Conservation (phyloP, 2,797 vertebrate genomes). For the Sitta carolinensis region DNA sequence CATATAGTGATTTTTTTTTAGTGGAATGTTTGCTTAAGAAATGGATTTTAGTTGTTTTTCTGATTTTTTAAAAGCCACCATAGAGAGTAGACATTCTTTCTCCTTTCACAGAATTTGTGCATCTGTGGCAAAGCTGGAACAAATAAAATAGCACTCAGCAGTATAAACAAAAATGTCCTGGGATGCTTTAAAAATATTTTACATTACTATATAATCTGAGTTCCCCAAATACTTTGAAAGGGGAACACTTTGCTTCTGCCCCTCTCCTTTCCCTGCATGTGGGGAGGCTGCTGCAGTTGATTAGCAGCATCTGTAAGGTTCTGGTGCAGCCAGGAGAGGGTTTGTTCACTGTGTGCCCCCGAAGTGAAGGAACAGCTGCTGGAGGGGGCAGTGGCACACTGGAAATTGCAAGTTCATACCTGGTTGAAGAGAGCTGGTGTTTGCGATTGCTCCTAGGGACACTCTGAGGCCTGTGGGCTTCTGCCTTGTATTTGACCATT, state of each 20-base stretch:
- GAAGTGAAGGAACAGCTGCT: neutral
- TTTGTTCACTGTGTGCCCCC: neutral
- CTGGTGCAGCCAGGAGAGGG: neutral
- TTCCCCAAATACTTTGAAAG: neutral
- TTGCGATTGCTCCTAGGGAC: neutral
- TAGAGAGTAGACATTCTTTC: neutral
- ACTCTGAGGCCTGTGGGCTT: neutral
- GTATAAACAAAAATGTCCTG: slow-evolving; percentile 3
- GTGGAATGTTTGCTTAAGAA: slow-evolving; percentile 38
- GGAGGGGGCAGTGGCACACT: neutral
- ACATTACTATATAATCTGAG: neutral
- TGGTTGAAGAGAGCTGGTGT: neutral
- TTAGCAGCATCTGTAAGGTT: neutral
- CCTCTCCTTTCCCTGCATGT: neutral
- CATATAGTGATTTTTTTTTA: slow-evolving; percentile 48
- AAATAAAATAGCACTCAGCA: slow-evolving; percentile 14
- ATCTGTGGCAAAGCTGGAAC: slow-evolving; percentile 24
- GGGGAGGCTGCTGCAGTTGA: neutral
- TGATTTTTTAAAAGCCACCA: neutral
- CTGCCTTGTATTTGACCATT: neutral
- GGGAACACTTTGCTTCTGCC: neutral
- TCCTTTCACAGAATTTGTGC: neutral
- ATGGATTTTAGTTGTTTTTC: slow-evolving; percentile 13
- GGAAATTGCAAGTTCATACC: neutral
- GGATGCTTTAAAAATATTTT: slow-evolving; percentile 30